phyloP scores from a whole-genome alignment of 2,113 vertebrate genomes.

The Meriones unguiculatus region DNA sequence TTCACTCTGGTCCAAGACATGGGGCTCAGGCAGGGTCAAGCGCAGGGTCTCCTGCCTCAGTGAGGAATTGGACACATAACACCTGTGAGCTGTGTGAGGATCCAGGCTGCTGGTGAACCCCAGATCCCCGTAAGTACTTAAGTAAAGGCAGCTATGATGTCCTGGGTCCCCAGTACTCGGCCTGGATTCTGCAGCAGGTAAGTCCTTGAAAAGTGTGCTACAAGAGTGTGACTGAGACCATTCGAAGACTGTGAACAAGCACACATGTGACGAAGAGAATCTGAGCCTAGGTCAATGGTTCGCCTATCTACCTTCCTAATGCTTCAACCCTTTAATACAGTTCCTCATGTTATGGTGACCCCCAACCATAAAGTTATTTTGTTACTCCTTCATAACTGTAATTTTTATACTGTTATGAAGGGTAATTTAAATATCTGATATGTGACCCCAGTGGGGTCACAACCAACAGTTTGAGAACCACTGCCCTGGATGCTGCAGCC shows the following conservation, averaged over 20 bases:
- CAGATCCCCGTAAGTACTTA: not conserved
- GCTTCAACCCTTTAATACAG: not conserved
- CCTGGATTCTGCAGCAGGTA: not conserved
- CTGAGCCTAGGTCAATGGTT: not conserved
- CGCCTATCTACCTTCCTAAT: not conserved
- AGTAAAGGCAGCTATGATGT: not conserved
- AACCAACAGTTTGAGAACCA: not conserved
- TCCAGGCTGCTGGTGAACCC: not conserved
- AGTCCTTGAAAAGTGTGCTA: not conserved
- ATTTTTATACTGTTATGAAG: not conserved
- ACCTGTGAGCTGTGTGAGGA: not conserved
- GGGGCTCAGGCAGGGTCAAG: not conserved
- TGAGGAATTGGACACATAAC: not conserved
- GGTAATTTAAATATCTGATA: not conserved
- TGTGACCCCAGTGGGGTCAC: not conserved
- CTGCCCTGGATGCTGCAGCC: not conserved
- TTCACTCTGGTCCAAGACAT: not conserved
- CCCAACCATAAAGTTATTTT: not conserved
- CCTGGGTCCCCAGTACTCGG: not conserved
- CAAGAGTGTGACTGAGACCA: fast-evolving
- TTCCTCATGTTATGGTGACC: not conserved
- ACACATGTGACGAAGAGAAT: fast-evolving
- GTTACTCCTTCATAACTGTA: not conserved
- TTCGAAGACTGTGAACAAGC: not conserved
- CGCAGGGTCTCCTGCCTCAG: not conserved